Evolutionary conservation across 2,113 vertebrate genomes (phyloP).

Genomic region (Calidris pygmaea): DNA sequence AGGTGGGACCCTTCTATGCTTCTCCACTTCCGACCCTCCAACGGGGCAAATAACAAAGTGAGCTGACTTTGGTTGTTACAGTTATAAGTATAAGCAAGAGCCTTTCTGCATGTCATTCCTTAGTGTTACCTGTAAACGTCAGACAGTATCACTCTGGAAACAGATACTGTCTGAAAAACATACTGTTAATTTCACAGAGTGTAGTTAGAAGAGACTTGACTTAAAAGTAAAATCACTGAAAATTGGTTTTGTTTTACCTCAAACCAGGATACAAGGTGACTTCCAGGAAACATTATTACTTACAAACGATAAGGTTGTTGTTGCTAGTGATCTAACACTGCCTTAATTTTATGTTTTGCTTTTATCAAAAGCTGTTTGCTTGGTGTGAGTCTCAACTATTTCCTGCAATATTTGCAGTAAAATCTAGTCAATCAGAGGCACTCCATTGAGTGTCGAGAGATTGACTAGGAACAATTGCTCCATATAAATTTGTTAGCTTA

Average conservation of each 20-base stretch:
- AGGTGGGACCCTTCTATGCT: neutral
- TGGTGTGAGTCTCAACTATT: neutral
- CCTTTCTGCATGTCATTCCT: neutral
- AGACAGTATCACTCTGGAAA: neutral
- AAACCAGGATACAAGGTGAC: neutral
- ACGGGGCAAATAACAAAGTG: neutral
- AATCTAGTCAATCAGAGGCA: neutral
- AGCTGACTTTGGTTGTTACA: neutral
- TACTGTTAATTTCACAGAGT: neutral
- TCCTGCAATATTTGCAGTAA: neutral
- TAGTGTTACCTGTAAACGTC: neutral
- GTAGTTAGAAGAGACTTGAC: neutral
- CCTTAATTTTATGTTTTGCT: neutral
- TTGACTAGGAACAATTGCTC: neutral
- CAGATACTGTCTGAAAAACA: neutral
- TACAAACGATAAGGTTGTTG: neutral
- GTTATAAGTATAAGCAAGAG: neutral
- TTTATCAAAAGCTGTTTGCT: neutral
- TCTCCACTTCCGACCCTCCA: neutral
- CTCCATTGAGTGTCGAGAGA: neutral
- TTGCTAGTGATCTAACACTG: neutral
- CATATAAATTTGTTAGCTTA: neutral
- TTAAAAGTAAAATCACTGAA: neutral
- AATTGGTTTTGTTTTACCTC: neutral
- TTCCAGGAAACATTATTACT: neutral